Evolutionary conservation across 2,888 invertebrate species (phyloP).

Genomic region (Ichneumoninae sp.): DNA sequence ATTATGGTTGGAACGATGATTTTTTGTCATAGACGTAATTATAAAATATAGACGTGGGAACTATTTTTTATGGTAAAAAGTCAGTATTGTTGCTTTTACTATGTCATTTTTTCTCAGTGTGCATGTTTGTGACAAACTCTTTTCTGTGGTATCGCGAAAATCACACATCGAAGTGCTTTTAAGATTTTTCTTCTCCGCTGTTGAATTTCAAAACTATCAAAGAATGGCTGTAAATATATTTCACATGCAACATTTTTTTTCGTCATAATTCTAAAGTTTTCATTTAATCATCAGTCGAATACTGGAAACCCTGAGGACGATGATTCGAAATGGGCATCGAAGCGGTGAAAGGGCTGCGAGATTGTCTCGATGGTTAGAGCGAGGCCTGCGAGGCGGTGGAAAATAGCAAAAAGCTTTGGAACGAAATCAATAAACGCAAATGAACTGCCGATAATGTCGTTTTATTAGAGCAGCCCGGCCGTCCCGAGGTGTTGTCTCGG

Average conservation of each 20-base stretch:
- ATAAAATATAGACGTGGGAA: too few relatives aligned
- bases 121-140: too few relatives aligned
- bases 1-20: too few relatives aligned
- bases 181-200: too few relatives aligned
- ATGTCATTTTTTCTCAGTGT: too few relatives aligned
- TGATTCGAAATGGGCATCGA: not conserved
- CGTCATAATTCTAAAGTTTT: not conserved
- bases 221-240: too few relatives aligned
- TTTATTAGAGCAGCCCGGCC: conserved; percentile 5
- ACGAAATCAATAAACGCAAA: conserved; percentile 42
- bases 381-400: not conserved
- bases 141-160: too few relatives aligned
- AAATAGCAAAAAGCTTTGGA: not conserved
- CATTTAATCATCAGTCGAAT: not conserved
- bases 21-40: too few relatives aligned
- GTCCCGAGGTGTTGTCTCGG: conserved; percentile 17
- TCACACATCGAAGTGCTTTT: too few relatives aligned
- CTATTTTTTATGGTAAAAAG: too few relatives aligned
- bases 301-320: not conserved
- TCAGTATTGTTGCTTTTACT: too few relatives aligned
- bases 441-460: conserved; percentile 27
- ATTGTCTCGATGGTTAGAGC: not conserved
- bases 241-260: not conserved
- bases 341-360: not conserved
- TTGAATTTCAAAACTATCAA: too few relatives aligned